A percentile compares a stretch with the other conserved stretches of the same genome.
Evolutionary conservation across 2,797 vertebrate genomes (phyloP).

Genomic region (Tangara arthus): DNA sequence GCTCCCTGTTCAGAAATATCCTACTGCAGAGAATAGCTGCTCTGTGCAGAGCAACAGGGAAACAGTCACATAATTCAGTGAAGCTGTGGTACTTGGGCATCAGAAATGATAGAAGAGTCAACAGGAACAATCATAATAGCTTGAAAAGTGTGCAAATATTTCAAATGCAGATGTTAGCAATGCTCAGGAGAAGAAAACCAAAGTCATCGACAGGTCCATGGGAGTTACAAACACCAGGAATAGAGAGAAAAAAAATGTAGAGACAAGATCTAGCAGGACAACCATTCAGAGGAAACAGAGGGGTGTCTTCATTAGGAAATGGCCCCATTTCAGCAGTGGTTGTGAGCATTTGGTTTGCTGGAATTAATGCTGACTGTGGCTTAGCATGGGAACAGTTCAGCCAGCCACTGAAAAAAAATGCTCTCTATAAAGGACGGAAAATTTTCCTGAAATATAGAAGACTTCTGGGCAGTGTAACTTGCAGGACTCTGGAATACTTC

Average conservation of each 20-base stretch:
- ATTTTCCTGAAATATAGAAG: conserved; percentile 32
- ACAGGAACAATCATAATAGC: neutral
- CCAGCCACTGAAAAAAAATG: neutral
- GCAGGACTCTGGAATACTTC: conserved; percentile 48
- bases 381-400: neutral
- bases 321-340: neutral
- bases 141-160: neutral
- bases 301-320: neutral
- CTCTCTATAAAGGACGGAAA: conserved; percentile 1
- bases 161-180: neutral
- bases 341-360: neutral
- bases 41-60: neutral
- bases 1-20: neutral
- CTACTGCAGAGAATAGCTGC: neutral
- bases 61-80: neutral
- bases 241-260: neutral
- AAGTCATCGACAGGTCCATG: neutral
- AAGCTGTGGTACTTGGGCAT: neutral
- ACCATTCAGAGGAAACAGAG: neutral
- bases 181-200: neutral
- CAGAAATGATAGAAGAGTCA: neutral
- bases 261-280: neutral
- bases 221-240: neutral
- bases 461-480: conserved; percentile 28
- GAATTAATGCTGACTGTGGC: neutral